Conservation (phyloP, 2,113 vertebrate species). For the Chloropsis cyanopogon region DNA sequence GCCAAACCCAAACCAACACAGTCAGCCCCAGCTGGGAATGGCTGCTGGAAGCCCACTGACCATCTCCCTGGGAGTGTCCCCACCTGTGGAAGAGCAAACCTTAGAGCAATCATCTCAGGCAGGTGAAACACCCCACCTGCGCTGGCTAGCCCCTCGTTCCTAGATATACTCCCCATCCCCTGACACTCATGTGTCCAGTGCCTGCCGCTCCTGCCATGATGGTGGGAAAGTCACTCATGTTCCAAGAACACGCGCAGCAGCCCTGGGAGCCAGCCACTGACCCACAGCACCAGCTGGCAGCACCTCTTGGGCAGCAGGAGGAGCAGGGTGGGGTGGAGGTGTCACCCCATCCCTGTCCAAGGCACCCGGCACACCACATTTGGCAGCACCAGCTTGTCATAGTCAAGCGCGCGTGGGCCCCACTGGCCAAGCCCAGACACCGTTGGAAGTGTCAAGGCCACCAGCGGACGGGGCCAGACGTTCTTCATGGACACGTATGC, state of each 20-base stretch:
- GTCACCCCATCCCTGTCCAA: neutral
- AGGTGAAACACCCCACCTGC: neutral
- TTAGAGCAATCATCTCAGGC: accelerated
- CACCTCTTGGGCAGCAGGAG: accelerated
- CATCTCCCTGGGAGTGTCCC: accelerated
- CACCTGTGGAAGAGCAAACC: neutral
- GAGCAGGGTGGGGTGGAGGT: neutral
- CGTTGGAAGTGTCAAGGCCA: accelerated
- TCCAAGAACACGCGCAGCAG: accelerated
- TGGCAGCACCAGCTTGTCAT: accelerated
- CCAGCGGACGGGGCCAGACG: neutral
- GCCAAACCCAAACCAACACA: accelerated
- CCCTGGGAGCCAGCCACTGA: accelerated
- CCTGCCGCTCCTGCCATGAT: neutral
- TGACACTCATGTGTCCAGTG: accelerated
- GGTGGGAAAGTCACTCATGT: neutral
- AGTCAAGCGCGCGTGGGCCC: neutral
- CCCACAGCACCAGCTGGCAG: accelerated
- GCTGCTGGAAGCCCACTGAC: accelerated
- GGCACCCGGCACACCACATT: accelerated
- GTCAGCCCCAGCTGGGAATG: accelerated
- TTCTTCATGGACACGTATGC: neutral
- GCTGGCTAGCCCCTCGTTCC: neutral
- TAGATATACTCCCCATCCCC: neutral
- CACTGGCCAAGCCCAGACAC: neutral